A percentile compares a stretch with the other conserved stretches of the same genome.
phyloP scores from a whole-genome alignment of 64 coral and sea anemone species.

The Catalaphyllia jardinei region DNA sequence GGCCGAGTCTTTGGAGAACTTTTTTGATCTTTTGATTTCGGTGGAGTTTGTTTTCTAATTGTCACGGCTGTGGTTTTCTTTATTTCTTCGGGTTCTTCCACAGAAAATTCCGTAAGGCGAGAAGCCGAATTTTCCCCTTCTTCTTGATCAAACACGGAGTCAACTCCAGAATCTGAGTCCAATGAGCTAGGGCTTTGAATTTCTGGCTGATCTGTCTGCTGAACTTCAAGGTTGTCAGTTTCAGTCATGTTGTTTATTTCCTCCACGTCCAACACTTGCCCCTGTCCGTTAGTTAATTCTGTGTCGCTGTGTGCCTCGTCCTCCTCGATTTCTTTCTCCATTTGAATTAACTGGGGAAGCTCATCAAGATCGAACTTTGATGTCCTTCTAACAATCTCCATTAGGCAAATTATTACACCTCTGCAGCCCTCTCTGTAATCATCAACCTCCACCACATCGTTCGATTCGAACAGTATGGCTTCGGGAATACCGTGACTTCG shows the following conservation, averaged over 20 bases:
- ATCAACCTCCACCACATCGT: constrained; percentile 92
- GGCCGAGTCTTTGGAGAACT: neutral
- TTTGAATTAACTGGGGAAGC: constrained; percentile 84
- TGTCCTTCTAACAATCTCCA: constrained; percentile 91
- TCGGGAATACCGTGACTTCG: constrained; percentile 84
- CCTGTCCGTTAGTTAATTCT: constrained; percentile 55
- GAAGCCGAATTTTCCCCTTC: constrained; percentile 56
- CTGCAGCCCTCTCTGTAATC: constrained; percentile 86
- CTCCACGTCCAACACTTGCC: constrained; percentile 62
- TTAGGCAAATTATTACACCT: constrained; percentile 92
- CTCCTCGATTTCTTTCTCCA: constrained; percentile 94
- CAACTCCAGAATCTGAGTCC: constrained; percentile 88
- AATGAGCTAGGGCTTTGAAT: constrained; percentile 56
- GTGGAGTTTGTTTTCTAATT: neutral
- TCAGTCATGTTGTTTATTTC: constrained; percentile 60
- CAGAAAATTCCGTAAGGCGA: constrained; percentile 50
- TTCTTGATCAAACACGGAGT: constrained; percentile 77
- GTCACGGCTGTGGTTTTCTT: constrained; percentile 33
- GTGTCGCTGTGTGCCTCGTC: constrained; percentile 67
- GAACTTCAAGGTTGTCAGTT: constrained; percentile 44
- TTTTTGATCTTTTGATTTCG: constrained; percentile 62
- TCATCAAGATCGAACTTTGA: constrained; percentile 79
- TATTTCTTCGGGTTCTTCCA: constrained; percentile 36
- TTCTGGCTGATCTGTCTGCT: constrained; percentile 43
- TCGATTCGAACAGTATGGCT: constrained; percentile 94